Conservation (phyloP, 2,888 invertebrate genomes). For the Tinea trinotella region DNA sequence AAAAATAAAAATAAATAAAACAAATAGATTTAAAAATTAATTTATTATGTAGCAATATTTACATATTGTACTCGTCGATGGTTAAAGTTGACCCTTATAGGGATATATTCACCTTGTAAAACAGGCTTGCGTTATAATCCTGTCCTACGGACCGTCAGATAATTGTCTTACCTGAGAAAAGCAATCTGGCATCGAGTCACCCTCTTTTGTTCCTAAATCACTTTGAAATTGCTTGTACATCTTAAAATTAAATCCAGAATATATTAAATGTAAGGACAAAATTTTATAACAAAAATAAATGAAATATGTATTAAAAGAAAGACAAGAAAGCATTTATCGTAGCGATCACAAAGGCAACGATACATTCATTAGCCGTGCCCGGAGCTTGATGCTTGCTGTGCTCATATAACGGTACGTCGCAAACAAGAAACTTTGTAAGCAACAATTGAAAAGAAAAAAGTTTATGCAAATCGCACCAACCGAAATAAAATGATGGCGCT, state of each 20-base stretch:
- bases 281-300: not conserved
- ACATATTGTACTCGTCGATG: constrained; percentile 3
- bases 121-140: constrained; percentile 3
- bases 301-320: not conserved
- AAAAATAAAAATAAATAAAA: too few relatives aligned
- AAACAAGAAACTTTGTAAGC: constrained; percentile 15
- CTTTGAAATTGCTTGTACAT: not conserved
- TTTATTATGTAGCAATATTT: constrained; percentile 16
- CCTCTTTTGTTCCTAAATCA: not conserved
- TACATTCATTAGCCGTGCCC: not conserved
- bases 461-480: constrained; percentile 66
- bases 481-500: constrained; percentile 69
- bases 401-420: constrained; percentile 11
- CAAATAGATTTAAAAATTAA: too few relatives aligned
- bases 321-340: not conserved
- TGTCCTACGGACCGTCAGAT: constrained; percentile 11
- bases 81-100: not conserved
- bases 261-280: not conserved
- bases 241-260: not conserved
- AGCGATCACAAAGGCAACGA: not conserved
- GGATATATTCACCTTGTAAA: not conserved
- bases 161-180: constrained; percentile 20
- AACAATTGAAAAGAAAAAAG: constrained; percentile 50
- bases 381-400: not conserved
- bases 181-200: not conserved